A percentile compares a stretch with the other conserved stretches of the same genome.
phyloP scores from a whole-genome alignment of 2,113 vertebrate species.

The Meles meles region DNA sequence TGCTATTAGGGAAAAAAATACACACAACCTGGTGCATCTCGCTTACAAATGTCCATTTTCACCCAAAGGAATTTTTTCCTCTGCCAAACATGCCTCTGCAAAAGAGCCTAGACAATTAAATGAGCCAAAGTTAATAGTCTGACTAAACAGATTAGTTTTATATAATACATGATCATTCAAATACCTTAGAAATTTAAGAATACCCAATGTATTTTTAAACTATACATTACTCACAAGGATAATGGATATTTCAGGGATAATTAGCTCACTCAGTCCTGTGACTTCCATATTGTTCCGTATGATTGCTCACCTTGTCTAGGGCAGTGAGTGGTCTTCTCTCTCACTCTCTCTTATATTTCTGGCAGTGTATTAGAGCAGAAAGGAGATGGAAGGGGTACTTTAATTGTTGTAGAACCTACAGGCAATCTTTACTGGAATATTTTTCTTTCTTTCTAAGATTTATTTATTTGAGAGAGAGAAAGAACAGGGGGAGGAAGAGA shows the following conservation, averaged over 20 bases:
- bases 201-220: neutral
- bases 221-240: neutral
- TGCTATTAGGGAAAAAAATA: constrained; percentile 41
- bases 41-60: neutral
- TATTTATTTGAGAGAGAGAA: neutral
- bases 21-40: constrained; percentile 15
- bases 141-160: neutral
- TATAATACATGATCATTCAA: neutral
- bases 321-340: neutral
- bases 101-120: neutral
- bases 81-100: neutral
- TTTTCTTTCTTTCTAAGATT: neutral
- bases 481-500: neutral
- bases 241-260: neutral
- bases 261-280: neutral
- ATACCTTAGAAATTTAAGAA: neutral
- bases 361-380: neutral
- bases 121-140: neutral
- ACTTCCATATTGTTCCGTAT: neutral
- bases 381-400: neutral
- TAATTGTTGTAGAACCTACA: neutral
- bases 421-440: neutral
- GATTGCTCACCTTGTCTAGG: neutral
- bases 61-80: neutral
- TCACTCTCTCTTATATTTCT: neutral